A percentile compares a stretch with the other conserved stretches of the same genome.
Evolutionary conservation across 2,113 vertebrate species (phyloP).

Genomic region (Circaetus gallicus): DNA sequence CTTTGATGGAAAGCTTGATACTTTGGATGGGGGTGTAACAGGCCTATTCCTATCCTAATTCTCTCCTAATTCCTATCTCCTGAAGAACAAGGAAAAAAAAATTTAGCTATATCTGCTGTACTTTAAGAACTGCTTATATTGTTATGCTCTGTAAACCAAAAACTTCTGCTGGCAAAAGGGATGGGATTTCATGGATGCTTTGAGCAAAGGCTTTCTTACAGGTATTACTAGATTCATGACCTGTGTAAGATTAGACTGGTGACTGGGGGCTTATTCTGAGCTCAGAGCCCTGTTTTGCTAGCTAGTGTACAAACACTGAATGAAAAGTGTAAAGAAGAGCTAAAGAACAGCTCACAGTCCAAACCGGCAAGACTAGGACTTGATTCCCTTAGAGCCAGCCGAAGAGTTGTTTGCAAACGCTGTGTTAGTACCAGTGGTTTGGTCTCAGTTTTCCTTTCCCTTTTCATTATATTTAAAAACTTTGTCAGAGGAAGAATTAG

Average conservation of each 20-base stretch:
- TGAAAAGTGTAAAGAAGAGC: not conserved
- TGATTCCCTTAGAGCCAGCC: not conserved
- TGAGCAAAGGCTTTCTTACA: not conserved
- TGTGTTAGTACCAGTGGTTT: not conserved
- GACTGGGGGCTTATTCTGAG: not conserved
- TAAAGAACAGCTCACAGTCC: not conserved
- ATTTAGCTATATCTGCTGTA: not conserved
- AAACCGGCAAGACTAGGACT: not conserved
- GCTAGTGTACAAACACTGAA: not conserved
- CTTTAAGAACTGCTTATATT: not conserved
- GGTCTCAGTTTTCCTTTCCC: not conserved
- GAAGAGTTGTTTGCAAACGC: not conserved
- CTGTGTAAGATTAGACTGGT: not conserved
- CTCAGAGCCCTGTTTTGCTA: not conserved
- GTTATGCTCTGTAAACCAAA: not conserved
- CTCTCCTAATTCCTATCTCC: not conserved
- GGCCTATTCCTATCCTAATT: not conserved
- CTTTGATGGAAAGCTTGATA: not conserved
- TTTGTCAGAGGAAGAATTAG: not conserved
- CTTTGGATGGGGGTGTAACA: not conserved
- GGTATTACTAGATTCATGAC: not conserved
- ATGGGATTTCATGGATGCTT: not conserved
- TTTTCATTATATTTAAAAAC: not conserved
- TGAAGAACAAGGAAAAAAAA: not conserved
- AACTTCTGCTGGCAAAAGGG: not conserved